These are phyloP conservation scores for Morpho deidamia DNA, from an alignment of 2,888 invertebrate species.

Conservation along the genomic window DNA sequence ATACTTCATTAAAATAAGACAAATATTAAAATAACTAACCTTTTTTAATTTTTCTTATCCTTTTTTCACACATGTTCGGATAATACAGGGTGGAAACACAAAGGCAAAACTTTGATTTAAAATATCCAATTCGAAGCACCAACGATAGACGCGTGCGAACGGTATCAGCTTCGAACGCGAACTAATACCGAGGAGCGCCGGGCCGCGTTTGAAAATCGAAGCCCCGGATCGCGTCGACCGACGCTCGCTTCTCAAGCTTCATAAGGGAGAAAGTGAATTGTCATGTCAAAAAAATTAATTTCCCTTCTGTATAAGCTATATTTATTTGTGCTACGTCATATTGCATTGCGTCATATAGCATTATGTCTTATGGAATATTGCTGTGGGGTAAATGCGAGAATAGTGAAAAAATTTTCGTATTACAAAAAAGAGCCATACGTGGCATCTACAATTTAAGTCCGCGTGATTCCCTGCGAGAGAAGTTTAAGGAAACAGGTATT, in stretches of 20 bases:
- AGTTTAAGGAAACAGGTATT: too few species aligned
- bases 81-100: slow-evolving; percentile 38
- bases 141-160: slow-evolving; percentile 20
- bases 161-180: slow-evolving; percentile 21
- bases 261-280: slow-evolving; percentile 26
- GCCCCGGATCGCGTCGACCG: slow-evolving; percentile 19
- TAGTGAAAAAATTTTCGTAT: too few species aligned
- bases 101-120: slow-evolving; percentile 18
- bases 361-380: too few species aligned
- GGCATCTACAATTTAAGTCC: too few species aligned
- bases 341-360: too few species aligned
- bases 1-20: neutral
- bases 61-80: slow-evolving; percentile 58
- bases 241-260: slow-evolving; percentile 15
- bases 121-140: slow-evolving; percentile 14
- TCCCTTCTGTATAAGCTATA: neutral
- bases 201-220: slow-evolving; percentile 32
- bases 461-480: too few species aligned
- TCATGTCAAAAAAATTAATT: slow-evolving; percentile 16
- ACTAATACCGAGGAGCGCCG: slow-evolving; percentile 14
- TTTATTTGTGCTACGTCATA: too few species aligned
- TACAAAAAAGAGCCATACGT: too few species aligned
- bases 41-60: slow-evolving; percentile 51
- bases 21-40: slow-evolving; percentile 34
- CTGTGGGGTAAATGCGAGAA: too few species aligned